Conservation (phyloP, 2,113 vertebrate species). For the Phodopus roborovskii region DNA sequence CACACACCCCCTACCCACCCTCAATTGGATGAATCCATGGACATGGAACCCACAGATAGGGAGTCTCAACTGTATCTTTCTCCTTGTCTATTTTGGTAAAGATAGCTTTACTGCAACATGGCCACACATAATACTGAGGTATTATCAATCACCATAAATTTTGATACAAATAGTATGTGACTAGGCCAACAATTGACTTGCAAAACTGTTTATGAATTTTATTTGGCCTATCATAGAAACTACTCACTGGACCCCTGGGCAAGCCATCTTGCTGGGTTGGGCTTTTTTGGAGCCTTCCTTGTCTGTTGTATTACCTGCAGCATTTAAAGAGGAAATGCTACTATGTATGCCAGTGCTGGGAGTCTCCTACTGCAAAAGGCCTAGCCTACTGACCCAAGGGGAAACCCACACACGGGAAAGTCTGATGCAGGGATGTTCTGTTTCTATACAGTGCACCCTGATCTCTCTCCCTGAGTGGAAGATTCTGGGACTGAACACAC, state of each 20-base stretch:
- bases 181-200: neutral
- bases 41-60: neutral
- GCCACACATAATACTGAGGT: neutral
- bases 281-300: neutral
- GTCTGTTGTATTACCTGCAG: neutral
- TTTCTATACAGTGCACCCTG: neutral
- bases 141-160: neutral
- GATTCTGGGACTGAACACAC: neutral
- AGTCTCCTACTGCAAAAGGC: neutral
- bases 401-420: neutral
- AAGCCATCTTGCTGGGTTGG: neutral
- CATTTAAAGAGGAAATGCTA: neutral
- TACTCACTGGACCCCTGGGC: neutral
- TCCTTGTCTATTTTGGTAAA: neutral
- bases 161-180: neutral
- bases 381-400: neutral
- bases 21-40: neutral
- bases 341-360: neutral
- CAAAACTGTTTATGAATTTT: neutral
- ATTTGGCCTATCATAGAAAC: neutral
- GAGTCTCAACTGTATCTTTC: neutral
- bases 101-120: neutral
- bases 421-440: accelerated
- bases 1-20: accelerated
- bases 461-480: neutral